A percentile compares a stretch with the other conserved stretches of the same genome.
These are phyloP conservation scores for Lerema accius DNA, from an alignment of 1,140 invertebrate species.

Conservation along the genomic window DNA sequence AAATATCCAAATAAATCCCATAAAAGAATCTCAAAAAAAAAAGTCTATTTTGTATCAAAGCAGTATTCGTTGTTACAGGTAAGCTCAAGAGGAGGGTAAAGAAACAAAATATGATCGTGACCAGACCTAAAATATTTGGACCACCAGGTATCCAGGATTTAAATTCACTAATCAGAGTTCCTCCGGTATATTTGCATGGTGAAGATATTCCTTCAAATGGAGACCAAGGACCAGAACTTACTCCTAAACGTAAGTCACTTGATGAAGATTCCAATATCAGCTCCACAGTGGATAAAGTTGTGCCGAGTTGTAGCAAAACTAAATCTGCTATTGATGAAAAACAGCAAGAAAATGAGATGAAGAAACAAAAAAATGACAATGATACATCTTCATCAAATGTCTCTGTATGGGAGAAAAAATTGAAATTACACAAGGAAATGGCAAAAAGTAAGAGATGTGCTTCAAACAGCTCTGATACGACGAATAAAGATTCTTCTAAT, in stretches of 20 bases:
- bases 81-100: background rate
- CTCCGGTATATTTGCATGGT: background rate
- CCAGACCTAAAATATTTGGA: background rate
- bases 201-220: background rate
- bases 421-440: conserved; percentile 35
- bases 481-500: conserved; percentile 38
- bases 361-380: conserved; percentile 1
- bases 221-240: background rate
- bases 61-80: background rate
- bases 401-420: conserved; percentile 27
- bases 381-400: conserved; percentile 8
- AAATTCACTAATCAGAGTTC: background rate
- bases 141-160: background rate
- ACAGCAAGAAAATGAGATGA: background rate
- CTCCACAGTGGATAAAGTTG: background rate
- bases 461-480: conserved; percentile 36
- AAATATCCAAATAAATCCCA: background rate
- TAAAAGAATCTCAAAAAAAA: no score
- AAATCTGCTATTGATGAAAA: background rate
- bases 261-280: background rate
- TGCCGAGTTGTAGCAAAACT: background rate
- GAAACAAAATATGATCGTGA: background rate
- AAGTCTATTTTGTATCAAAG: background rate
- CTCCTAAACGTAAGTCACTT: background rate
- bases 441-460: conserved; percentile 18